These are phyloP conservation scores for Trachythela sp. DNA, from an alignment of 64 coral and sea anemone species.

Conservation along the genomic window DNA sequence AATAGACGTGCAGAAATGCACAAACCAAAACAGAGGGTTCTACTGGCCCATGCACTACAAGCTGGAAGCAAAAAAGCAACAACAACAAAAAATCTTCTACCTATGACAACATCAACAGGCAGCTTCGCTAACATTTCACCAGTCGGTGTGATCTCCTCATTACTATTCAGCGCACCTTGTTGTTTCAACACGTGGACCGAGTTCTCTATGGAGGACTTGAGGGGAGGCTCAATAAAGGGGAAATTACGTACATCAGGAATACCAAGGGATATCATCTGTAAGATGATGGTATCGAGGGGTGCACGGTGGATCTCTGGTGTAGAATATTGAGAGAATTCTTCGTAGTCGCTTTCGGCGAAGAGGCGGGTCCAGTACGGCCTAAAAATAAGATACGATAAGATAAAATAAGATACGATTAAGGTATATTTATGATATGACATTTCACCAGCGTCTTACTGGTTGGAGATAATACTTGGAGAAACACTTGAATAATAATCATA, in stretches of 20 bases:
- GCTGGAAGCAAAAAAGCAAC: too few relatives aligned
- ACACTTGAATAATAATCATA: too few relatives aligned
- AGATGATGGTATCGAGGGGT: constrained; percentile 78
- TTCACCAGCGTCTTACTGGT: too few relatives aligned
- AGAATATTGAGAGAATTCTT: constrained; percentile 90
- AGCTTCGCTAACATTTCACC: constrained; percentile 75
- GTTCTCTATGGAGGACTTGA: constrained; percentile 81
- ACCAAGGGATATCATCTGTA: constrained; percentile 91
- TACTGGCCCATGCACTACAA: too few relatives aligned
- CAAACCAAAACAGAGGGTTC: too few relatives aligned
- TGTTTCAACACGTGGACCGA: constrained; percentile 80
- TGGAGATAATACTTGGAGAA: too few relatives aligned
- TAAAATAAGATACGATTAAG: too few relatives aligned
- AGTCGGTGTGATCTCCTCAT: constrained; percentile 40
- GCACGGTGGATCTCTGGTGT: constrained; percentile 92
- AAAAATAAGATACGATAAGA: background rate
- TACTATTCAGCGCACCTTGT: constrained; percentile 59
- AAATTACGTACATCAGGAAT: constrained; percentile 73
- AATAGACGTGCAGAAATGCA: too few relatives aligned
- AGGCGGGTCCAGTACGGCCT: constrained; percentile 95
- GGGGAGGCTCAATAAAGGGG: constrained; percentile 87
- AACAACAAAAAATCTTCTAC: constrained; percentile 53
- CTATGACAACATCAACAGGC: constrained; percentile 96
- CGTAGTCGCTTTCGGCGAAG: constrained; percentile 83
- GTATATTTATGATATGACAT: too few relatives aligned